Evolutionary conservation across 2,797 vertebrate genomes (phyloP), one percentile per base, ranked within the genome.

Genomic region (Etheostoma perlongum): DNA sequence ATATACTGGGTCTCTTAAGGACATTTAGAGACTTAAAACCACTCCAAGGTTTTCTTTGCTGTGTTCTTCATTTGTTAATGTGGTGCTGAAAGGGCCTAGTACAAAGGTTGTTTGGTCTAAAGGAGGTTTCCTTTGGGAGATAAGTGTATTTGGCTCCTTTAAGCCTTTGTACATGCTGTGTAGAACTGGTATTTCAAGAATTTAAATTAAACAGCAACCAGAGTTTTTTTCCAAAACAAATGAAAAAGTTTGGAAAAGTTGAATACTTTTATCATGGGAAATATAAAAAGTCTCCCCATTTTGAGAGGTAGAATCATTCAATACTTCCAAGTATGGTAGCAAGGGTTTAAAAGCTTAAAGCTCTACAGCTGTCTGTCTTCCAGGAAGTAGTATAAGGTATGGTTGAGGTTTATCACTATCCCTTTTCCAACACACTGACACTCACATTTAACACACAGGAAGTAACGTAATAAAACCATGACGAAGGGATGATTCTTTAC

Each of bases 401-500:
- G 21, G 25, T 58, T 74, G 25, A 46, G 3, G 33, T 69, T 78
- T 10, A 49, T 84, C 71, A 79, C 9, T 15, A 30, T 42, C 40
- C 11, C 23, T 78, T 44, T 67, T 67, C 49, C 47, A 46, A 59
- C 70, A 57, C 1, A 58, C 46, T 65, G 55, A 78, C 70, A 70
- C 73, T 46, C 53, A 71, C 42, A 74, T 62, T 72, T 16, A 51
- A 78, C 67, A 55, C 49, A 51, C 42, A 46, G 57, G 74, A 80
- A 63, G 65, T 21, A 63, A 61, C 5, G 7, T 51, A 84, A 81
- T 72, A 67, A 85, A 84, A 71, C 60, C 36, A 55, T 78, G 89
- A 90, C 49, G 11, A 49, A 16, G 46, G 23, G 40, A 82, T 82
- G 85, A 89, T 81, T 89, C 72, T 55, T 71, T 42, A 64, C 65